Percentiles rank a stretch among this genome's conserved stretches.
These are phyloP conservation scores for Icerya purchasi DNA, from an alignment of 2,888 invertebrate species.

Conservation along the genomic window DNA sequence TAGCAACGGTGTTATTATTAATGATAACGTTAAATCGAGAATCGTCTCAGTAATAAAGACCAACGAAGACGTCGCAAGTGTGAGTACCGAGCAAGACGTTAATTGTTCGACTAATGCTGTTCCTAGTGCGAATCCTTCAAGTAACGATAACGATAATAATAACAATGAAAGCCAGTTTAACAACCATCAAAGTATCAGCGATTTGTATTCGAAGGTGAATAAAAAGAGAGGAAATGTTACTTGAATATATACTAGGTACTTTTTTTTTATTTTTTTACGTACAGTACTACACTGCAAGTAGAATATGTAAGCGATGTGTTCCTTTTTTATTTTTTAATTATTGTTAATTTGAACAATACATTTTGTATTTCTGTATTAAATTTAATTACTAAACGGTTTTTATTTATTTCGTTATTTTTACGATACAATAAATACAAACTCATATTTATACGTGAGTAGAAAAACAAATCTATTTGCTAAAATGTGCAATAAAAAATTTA, in stretches of 20 bases:
- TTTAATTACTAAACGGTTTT: background rate
- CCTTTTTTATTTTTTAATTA: background rate
- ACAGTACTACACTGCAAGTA: too few species aligned
- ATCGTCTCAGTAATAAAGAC: too few species aligned
- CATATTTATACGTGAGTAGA: background rate
- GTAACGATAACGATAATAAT: background rate
- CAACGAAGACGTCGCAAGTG: too few species aligned
- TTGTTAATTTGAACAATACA: background rate
- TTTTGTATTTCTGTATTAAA: too few species aligned
- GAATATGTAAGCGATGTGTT: too few species aligned
- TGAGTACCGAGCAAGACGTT: background rate
- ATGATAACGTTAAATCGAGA: background rate
- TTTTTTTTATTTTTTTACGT: too few species aligned
- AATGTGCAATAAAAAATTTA: too few species aligned
- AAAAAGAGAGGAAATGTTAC: constrained; percentile 3
- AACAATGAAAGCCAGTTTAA: background rate
- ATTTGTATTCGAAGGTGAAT: constrained; percentile 15
- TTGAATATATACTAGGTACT: too few species aligned
- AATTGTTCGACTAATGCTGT: background rate
- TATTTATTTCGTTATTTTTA: background rate
- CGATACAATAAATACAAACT: background rate
- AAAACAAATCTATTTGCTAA: background rate
- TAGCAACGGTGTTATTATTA: too few species aligned
- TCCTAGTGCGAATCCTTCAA: background rate
- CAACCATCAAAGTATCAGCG: constrained; percentile 2